Evolutionary conservation across 2,888 invertebrate genomes (phyloP), one percentile per base, ranked within the genome.

Genomic region (Himalopsyche tibetana): DNA sequence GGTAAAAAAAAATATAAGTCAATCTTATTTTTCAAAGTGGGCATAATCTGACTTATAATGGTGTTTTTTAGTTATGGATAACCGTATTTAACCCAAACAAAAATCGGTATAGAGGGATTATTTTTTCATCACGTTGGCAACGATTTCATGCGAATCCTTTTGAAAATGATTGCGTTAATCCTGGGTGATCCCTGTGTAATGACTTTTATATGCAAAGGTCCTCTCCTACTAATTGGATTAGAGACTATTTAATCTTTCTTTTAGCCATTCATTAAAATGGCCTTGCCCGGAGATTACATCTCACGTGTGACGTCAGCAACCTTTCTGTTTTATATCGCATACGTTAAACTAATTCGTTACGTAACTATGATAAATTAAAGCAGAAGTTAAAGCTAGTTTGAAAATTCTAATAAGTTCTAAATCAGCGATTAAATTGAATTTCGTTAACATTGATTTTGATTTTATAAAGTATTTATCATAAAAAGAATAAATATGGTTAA

Each of bases 171-270:
- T 82, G 79, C 80, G 80, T 80, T 55, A 85, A 83, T 85, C 85
- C 56, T 28, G 9, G 17, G 51, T 79, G 28, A 85, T 85, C 83
- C 56, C 63, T 2, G 28, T 55, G 55, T 85, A 83, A 85, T 63
- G 80, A 45, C 83, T 85, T 40, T 83, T 42, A 83, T 80, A 63
- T 69, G 80, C 85, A 45, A 85, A 79, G 79, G 63, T 85, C 80
- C 51, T n/a, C 82, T 42, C 38, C 42, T 55, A 45, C 80, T 85
- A 85, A 83, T 85, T 83, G 85, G 85, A 83, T 85, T 80, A 85
- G 55, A 42, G 83, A 63, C 74, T 45, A 45, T 36, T 85, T 80
- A 56, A 83, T 69, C 80, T 80, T 51, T 80, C 42, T 42, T 42
- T 55, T 82, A 74, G 74, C 74, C 80, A 55, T 80, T 85, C 85